phyloP scores from a whole-genome alignment of 2,888 invertebrate genomes.

The Hofmannophila pseudospretella region DNA sequence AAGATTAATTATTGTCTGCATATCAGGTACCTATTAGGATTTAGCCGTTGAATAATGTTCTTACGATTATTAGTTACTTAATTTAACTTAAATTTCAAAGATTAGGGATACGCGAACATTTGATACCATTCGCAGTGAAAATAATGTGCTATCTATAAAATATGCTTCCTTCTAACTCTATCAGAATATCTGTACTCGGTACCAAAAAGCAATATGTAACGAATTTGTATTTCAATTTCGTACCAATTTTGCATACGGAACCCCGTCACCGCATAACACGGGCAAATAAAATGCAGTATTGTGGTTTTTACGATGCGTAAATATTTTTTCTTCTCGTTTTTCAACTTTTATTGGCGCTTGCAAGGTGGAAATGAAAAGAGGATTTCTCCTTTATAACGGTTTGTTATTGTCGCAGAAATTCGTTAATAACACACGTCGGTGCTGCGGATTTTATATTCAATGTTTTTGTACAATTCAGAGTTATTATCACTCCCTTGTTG shows the following conservation, averaged over 20 bases:
- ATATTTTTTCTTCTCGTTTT: constrained; percentile 48
- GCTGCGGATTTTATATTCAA: neutral
- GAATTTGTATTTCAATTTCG: constrained; percentile 78
- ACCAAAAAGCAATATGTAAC: constrained; percentile 76
- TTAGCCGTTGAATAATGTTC: too few relatives aligned
- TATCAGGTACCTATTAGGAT: too few relatives aligned
- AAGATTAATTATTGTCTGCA: too few relatives aligned
- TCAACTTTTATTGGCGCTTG: constrained; percentile 47
- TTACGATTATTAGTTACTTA: too few relatives aligned
- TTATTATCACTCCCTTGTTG: neutral
- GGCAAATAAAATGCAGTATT: constrained; percentile 65
- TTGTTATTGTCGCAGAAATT: constrained; percentile 38
- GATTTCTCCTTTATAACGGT: constrained; percentile 37
- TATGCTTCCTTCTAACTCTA: constrained; percentile 10
- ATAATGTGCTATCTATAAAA: too few relatives aligned
- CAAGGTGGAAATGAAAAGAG: constrained; percentile 61
- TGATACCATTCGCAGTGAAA: too few relatives aligned
- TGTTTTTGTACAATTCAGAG: neutral
- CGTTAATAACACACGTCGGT: constrained; percentile 37
- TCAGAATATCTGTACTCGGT: constrained; percentile 26
- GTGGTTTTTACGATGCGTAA: constrained; percentile 72
- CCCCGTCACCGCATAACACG: constrained; percentile 40
- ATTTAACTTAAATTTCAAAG: too few relatives aligned
- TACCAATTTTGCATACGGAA: constrained; percentile 74
- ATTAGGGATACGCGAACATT: too few relatives aligned